Evolutionary conservation across 2,113 vertebrate genomes (phyloP).

Genomic region (Procapra przewalskii): DNA sequence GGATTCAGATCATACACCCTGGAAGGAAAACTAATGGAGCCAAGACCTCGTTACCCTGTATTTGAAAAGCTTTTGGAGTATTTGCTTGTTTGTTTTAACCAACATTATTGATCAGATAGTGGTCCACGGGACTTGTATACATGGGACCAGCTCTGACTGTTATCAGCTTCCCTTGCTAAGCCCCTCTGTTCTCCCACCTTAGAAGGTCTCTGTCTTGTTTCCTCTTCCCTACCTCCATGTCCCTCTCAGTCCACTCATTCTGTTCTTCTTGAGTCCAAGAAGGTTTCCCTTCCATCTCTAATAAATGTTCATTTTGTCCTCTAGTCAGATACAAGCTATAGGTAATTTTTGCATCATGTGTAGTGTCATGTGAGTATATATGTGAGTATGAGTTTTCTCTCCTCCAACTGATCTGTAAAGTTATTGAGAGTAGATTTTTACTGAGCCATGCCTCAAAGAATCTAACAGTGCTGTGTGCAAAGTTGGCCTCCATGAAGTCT

Average conservation of each 20-base stretch:
- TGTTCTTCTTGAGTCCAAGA: not conserved
- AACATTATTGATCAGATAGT: not conserved
- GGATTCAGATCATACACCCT: conserved; percentile 24
- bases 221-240: not conserved
- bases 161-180: not conserved
- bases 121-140: not conserved
- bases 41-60: not conserved
- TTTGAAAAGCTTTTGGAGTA: not conserved
- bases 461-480: not conserved
- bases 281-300: not conserved
- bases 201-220: not conserved
- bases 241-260: not conserved
- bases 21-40: not conserved
- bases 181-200: not conserved
- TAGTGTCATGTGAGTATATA: not conserved
- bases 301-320: not conserved
- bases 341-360: not conserved
- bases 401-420: not conserved
- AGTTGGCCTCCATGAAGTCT: not conserved
- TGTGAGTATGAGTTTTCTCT: not conserved
- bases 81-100: not conserved
- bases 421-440: not conserved
- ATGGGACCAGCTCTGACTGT: not conserved
- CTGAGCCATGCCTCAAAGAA: not conserved
- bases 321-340: not conserved